Conservation (phyloP, 2,113 vertebrate genomes). For the Pseudolaguvia tuberculata region DNA sequence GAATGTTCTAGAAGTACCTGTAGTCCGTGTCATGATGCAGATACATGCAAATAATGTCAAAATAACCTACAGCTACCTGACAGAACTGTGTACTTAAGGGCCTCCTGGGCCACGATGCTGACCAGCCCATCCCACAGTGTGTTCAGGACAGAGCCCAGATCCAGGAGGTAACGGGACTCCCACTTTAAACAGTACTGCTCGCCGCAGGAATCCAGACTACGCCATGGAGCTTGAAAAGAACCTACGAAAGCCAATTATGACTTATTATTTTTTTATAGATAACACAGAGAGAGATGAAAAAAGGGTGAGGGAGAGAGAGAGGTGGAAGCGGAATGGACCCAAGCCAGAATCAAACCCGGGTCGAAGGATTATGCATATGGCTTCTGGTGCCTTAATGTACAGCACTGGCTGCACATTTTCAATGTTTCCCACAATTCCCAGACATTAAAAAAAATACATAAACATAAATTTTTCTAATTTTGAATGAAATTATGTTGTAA, state of each 20-base stretch:
- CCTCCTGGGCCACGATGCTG: slow-evolving; percentile 91
- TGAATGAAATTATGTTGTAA: not conserved
- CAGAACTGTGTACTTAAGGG: slow-evolving; percentile 89
- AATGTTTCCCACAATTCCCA: not conserved
- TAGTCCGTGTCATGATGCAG: not conserved
- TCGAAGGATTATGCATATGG: too few species aligned
- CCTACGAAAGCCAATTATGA: slow-evolving; percentile 43
- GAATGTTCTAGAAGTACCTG: not conserved
- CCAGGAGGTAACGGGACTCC: slow-evolving; percentile 91
- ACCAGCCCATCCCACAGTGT: slow-evolving; percentile 85
- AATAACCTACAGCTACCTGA: slow-evolving; percentile 69
- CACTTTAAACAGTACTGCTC: slow-evolving; percentile 96
- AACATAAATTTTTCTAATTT: too few species aligned
- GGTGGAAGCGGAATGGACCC: not conserved
- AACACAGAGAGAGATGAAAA: too few species aligned
- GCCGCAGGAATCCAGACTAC: slow-evolving; percentile 72
- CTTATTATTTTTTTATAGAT: too few species aligned
- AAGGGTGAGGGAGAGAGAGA: too few species aligned
- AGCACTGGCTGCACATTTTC: not conserved
- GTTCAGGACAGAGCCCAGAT: slow-evolving; percentile 81
- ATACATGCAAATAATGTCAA: not conserved
- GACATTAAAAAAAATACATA: too few species aligned
- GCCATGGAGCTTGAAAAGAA: slow-evolving; percentile 85
- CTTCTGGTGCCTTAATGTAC: too few species aligned
- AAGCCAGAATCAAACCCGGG: too few species aligned